A percentile compares a stretch with the other conserved stretches of the same genome.
phyloP scores from a whole-genome alignment of 2,888 invertebrate species.

The Synergus japonicus region DNA sequence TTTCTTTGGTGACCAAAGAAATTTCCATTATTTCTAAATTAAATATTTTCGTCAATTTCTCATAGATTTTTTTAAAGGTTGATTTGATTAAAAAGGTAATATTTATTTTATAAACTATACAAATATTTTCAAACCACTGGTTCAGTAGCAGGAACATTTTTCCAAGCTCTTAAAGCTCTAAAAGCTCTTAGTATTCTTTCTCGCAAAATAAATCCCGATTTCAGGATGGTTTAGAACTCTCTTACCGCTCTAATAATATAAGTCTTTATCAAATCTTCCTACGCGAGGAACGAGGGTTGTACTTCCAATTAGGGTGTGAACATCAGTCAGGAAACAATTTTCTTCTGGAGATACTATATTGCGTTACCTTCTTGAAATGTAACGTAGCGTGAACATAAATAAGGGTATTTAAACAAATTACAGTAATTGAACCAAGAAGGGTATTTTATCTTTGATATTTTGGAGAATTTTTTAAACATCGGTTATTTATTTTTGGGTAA shows the following conservation, averaged over 20 bases:
- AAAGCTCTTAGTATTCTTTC: neutral
- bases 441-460: neutral
- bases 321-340: neutral
- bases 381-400: neutral
- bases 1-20: too few species aligned
- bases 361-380: neutral
- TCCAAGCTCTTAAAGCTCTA: neutral
- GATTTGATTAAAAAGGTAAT: too few species aligned
- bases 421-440: neutral
- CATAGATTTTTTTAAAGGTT: neutral
- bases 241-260: neutral
- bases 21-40: too few species aligned
- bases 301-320: slow-evolving; percentile 1
- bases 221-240: neutral
- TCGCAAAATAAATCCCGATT: neutral
- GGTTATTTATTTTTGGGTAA: neutral
- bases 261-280: slow-evolving; percentile 3
- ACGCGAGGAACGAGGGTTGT: neutral
- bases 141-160: too few species aligned
- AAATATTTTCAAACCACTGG: neutral
- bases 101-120: too few species aligned
- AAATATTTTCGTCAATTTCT: too few species aligned
- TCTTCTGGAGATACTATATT: neutral
- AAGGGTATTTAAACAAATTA: neutral
- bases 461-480: neutral